These are phyloP conservation scores for Mesembrinibis cayennensis DNA, from an alignment of 2,113 vertebrate species.

Conservation along the genomic window DNA sequence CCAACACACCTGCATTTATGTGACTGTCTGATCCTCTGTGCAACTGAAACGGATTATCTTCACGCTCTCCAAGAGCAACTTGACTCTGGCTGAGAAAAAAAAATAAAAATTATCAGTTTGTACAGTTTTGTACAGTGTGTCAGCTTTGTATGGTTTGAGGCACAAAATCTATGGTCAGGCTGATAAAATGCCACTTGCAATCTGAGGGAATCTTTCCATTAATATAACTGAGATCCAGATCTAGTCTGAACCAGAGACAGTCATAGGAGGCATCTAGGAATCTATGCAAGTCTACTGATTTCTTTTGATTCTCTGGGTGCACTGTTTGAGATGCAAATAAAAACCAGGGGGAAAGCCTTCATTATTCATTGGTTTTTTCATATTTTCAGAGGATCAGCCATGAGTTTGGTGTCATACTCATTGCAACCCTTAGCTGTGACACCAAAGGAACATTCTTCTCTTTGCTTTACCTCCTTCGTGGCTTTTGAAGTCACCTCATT, in stretches of 20 bases:
- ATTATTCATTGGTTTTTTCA: neutral
- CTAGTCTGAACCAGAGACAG: neutral
- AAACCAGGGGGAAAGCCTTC: neutral
- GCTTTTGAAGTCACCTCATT: neutral
- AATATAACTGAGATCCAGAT: accelerated
- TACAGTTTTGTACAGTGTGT: too few relatives aligned
- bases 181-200: neutral
- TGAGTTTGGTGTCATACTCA: neutral
- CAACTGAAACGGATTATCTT: constrained; percentile 36
- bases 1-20: constrained; percentile 80
- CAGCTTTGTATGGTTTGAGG: neutral
- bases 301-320: neutral
- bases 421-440: neutral
- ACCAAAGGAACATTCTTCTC: neutral
- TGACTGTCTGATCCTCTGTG: constrained; percentile 43
- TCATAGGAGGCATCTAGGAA: neutral
- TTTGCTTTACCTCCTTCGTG: neutral
- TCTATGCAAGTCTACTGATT: neutral
- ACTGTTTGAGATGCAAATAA: neutral
- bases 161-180: neutral
- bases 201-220: neutral
- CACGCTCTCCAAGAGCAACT: constrained; percentile 7
- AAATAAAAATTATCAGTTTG: neutral
- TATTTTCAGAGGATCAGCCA: neutral
- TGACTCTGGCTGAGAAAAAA: neutral